A percentile compares a stretch with the other conserved stretches of the same genome.
These are phyloP conservation scores for Phrynocephalus versicolor DNA, from an alignment of 2,113 vertebrate genomes.

Conservation along the genomic window DNA sequence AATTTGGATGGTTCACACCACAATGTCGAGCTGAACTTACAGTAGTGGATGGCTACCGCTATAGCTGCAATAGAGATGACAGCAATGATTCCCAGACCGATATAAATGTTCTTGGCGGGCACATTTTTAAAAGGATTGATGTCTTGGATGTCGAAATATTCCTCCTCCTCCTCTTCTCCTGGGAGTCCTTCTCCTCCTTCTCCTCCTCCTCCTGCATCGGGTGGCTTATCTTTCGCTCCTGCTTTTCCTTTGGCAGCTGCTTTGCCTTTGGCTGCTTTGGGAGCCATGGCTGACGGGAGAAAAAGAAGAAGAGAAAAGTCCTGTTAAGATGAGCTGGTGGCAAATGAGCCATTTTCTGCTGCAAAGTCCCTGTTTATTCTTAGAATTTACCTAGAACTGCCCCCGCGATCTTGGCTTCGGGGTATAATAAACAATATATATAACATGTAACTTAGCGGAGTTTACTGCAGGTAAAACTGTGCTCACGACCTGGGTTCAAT, in stretches of 20 bases:
- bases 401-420: too few relatives aligned
- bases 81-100: not conserved
- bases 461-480: too few relatives aligned
- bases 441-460: not conserved
- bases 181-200: too few relatives aligned
- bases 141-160: not conserved
- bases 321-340: not conserved
- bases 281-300: not conserved
- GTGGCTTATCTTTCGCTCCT: not conserved
- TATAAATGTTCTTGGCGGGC: not conserved
- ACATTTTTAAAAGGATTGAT: not conserved
- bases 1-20: too few relatives aligned
- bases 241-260: not conserved
- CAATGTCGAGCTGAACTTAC: constrained; percentile 15
- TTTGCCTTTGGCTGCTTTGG: not conserved
- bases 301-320: too few relatives aligned
- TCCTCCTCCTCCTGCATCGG: not conserved
- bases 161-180: too few relatives aligned
- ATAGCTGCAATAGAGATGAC: not conserved
- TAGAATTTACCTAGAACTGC: too few relatives aligned
- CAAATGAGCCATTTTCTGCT: not conserved
- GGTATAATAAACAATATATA: not conserved
- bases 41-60: not conserved
- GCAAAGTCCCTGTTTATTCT: not conserved
- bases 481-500: too few relatives aligned